These are phyloP conservation scores for Falco punctatus DNA, from an alignment of 2,113 vertebrate species.

Conservation along the genomic window DNA sequence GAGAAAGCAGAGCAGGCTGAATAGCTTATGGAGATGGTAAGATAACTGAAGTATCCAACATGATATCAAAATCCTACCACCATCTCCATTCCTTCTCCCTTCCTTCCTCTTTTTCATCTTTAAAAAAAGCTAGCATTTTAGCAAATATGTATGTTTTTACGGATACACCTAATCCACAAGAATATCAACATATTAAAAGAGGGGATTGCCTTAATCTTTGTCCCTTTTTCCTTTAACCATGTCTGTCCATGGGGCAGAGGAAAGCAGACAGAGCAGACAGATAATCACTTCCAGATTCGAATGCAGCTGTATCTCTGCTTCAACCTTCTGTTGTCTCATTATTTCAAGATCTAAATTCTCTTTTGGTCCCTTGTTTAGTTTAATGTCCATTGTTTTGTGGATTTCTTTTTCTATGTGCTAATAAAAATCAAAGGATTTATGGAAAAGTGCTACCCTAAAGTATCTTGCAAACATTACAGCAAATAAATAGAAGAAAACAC, in stretches of 20 bases:
- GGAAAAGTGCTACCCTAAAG: background rate
- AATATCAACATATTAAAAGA: background rate
- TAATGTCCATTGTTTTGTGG: background rate
- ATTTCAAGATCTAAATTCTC: background rate
- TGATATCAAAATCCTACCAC: background rate
- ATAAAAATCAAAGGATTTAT: background rate
- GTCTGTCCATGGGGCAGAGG: background rate
- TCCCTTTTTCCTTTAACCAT: background rate
- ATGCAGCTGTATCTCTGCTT: background rate
- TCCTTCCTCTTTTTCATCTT: background rate
- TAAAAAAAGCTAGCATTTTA: background rate
- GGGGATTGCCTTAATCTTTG: background rate
- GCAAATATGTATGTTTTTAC: background rate
- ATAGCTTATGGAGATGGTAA: background rate
- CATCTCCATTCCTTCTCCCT: background rate
- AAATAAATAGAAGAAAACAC: background rate
- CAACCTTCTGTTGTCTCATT: background rate
- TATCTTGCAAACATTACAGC: background rate
- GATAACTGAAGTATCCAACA: background rate
- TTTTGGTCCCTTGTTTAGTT: background rate
- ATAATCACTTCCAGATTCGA: background rate
- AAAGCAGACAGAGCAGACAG: background rate
- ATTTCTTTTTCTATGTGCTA: background rate
- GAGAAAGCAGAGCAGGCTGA: background rate
- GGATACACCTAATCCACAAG: background rate